Base-by-base conservation (phyloP, 2,797 vertebrate species). In the Spondyliosoma cantharus region DNA sequence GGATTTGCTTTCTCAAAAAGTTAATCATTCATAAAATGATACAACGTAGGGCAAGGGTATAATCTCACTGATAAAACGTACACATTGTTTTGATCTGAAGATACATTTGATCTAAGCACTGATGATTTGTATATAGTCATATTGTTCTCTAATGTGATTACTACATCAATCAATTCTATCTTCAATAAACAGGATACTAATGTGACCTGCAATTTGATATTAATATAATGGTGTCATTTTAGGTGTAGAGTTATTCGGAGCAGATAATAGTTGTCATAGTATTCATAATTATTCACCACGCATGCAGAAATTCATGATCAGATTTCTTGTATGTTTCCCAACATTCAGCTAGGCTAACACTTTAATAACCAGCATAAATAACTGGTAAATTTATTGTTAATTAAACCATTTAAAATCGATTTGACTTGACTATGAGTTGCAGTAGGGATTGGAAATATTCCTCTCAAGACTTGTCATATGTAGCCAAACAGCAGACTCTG, bases 151-250 rank as follows among this genome's bases (percentile, higher is more conserved):
- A 16, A 52, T 67, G 27, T 80, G 25, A 82, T 84, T 54, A 68
- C 4, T 70, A 22, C 49, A 11, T 37, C 16, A 27, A 57, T 14
- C 1, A 45, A n/a, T 45, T 25, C 7, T 46, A 19, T 71, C 61
- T 57, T 69, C 27, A 88, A 90, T 89, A 87, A 90, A 90, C n/a
- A 53, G 13, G 7, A 63, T 67, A 53, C 61, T 64, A 29, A 72
- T 56, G 22, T 27, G 27, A 62, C 71, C 52, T 62, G 0, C 58
- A 1, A 29, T 56, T 19, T 32, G 5, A 5, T 60, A 19, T 45
- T 8, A 25, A 32, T 27, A 15, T 53, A n/a, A 42, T 25, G 4
- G 0, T 17, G 72, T 48, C 8, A 14, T 52, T n/a, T 42, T 2
- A 29, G 6, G 32, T 20, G 17, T 14, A 11, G 14, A 58, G 32